Evolutionary conservation across 2,113 vertebrate genomes (phyloP).

Genomic region (Chaetodon auriga): DNA sequence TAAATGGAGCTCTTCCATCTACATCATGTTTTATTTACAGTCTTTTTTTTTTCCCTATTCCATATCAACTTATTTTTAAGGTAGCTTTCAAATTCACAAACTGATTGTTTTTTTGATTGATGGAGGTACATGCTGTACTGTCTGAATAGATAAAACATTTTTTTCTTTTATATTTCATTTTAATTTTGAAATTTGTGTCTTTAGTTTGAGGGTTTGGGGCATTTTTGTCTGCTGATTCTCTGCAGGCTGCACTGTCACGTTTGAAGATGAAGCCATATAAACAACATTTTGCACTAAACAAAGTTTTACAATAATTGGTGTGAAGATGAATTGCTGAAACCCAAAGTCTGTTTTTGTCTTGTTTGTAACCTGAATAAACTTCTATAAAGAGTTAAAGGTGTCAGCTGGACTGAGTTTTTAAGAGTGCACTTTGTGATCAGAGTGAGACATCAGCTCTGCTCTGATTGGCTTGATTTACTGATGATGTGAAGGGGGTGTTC

Average conservation of each 20-base stretch:
- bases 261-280: slow-evolving; percentile 8
- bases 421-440: not conserved
- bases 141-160: too few species aligned
- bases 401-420: not conserved
- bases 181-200: too few species aligned
- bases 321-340: not conserved
- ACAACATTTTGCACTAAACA: slow-evolving; percentile 34
- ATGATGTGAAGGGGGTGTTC: not conserved
- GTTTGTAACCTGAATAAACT: not conserved
- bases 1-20: too few species aligned
- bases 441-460: not conserved
- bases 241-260: not conserved
- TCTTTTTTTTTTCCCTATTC: not conserved
- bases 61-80: not conserved
- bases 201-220: too few species aligned
- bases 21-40: not conserved
- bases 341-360: not conserved
- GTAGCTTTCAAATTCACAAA: too few species aligned
- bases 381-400: not conserved
- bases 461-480: not conserved
- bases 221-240: not conserved
- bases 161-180: too few species aligned
- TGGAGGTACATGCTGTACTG: too few species aligned
- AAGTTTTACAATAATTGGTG: not conserved
- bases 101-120: too few species aligned